Evolutionary conservation across 2,797 vertebrate species (phyloP), one percentile per base, ranked within the genome.

Genomic region (Apogon hyalosoma): DNA sequence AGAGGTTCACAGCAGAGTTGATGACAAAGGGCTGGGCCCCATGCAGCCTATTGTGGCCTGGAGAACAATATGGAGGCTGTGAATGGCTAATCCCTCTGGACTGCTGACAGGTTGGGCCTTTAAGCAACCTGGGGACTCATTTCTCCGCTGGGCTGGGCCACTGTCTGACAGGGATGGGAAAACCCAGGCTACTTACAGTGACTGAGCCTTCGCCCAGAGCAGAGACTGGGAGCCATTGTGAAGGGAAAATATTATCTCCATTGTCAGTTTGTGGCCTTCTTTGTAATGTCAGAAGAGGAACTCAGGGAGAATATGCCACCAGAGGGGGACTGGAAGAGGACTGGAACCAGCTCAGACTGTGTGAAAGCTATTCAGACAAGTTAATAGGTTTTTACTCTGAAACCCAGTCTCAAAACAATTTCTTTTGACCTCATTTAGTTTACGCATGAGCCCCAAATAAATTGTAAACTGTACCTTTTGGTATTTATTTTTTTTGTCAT

Each of bases 61-160:
- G 77, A 87, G 86, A 94, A 94, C 92, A 94, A 87, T 89, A 86
- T 69, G 90, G 50, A 88, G 89, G 84, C 89, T 88, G 76, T 90
- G 93, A 92, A 86, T 87, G 78, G 75, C 58, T 94, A 93, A 94
- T 92, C 92, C 89, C 91, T 91, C 84, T 68, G 86, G 91, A 77
- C 67, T 68, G 84, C 90, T 93, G 94, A 95, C 92, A 94, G 91
- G 76, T 93, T 66, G 87, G 89, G 88, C 93, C 94, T 88, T 87
- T 79, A 79, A 95, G 91, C 88, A 83, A 89, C 81, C 67, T 52
- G 75, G 70, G 75, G 77, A 86, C 81, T 84, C 69, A 88, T 91
- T 92, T 92, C 88, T 88, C 87, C 85, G 75, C 74, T 84, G 82
- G 83, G 80, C 62, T 87, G 69, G 88, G 85, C 58, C 24, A 42